phyloP scores from a whole-genome alignment of 1,140 invertebrate genomes.

The Nasonia longicornis region DNA sequence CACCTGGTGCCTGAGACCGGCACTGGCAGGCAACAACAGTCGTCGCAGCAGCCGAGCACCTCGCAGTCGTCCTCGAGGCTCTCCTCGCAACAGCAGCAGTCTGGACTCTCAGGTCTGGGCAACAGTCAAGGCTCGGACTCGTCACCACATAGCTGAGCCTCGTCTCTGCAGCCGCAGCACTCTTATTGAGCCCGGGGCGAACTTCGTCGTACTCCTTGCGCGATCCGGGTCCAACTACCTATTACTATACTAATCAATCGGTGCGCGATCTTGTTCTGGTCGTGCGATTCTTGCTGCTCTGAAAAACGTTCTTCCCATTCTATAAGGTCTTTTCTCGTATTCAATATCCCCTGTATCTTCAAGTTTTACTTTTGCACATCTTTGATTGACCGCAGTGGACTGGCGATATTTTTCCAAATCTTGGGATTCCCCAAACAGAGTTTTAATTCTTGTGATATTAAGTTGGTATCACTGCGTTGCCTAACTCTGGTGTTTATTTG shows the following conservation, averaged over 20 bases:
- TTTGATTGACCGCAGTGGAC: not conserved
- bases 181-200: constrained; percentile 60
- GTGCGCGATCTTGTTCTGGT: constrained; percentile 12
- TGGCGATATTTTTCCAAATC: not conserved
- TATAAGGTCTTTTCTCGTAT: not conserved
- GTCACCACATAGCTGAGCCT: constrained; percentile 67
- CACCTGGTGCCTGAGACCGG: constrained; percentile 80
- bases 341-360: not conserved
- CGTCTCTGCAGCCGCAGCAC: constrained; percentile 69
- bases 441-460: not conserved
- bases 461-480: not conserved
- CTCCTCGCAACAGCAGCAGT: constrained; percentile 55
- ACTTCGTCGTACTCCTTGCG: constrained; percentile 1
- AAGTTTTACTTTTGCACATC: not conserved
- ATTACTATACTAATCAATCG: not conserved
- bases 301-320: not conserved
- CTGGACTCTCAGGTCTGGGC: constrained; percentile 61
- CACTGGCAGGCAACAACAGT: constrained; percentile 64
- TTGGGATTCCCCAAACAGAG: not conserved
- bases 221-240: not conserved
- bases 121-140: constrained; percentile 66
- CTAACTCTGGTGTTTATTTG: not conserved
- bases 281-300: constrained; percentile 7
- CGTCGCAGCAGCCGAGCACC: constrained; percentile 41
- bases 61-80: constrained; percentile 54